Evolutionary conservation across 2,797 vertebrate species (phyloP), one percentile per base, ranked within the genome.

Genomic region (Natrix natrix): DNA sequence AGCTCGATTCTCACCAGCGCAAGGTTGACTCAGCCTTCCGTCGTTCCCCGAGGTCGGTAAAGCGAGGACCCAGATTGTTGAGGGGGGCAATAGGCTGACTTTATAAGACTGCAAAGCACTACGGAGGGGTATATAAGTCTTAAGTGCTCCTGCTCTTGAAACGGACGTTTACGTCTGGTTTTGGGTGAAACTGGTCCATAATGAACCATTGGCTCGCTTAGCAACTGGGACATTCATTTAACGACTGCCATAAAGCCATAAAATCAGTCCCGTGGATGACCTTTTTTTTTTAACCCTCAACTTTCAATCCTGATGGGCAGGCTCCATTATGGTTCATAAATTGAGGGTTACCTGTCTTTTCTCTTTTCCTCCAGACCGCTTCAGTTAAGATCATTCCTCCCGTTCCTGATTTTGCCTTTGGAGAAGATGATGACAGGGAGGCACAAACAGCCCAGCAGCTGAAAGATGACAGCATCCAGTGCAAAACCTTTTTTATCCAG

Each of bases 391-490:
- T 28, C 37, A 2, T 59, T 78, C 54, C 14, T 5, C 28, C n/a
- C 37, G n/a, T 52, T 55, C 43, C 54, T 69, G 48, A 14, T 43
- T 92, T 90, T 24, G 5, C 20, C 43, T 32, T 60, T 87, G 26
- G 26, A 26, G 20, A 48, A 60, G 14, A 20, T 22, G 48, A n/a
- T 20, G 2, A 7, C n/a, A 7, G 20, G 61, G 52, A 48, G 2
- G n/a, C 13, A 0, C 3, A 69, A 87, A 26, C 20, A 88, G 37
- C 43, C 43, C 1, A 11, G 1, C n/a, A 1, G 37, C 54, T 4
- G 8, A 32, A 83, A 28, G 14, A 28, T 2, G 1, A 17, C 6
- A 7, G 8, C 10, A 1, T 11, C 56, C 32, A 1, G 4, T 0
- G 7, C 22, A 14, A 37, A 87, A 20, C 11, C 3, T 17, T 54